Base-by-base conservation (phyloP, 2,113 vertebrate species). In the Laterallus jamaicensis region DNA sequence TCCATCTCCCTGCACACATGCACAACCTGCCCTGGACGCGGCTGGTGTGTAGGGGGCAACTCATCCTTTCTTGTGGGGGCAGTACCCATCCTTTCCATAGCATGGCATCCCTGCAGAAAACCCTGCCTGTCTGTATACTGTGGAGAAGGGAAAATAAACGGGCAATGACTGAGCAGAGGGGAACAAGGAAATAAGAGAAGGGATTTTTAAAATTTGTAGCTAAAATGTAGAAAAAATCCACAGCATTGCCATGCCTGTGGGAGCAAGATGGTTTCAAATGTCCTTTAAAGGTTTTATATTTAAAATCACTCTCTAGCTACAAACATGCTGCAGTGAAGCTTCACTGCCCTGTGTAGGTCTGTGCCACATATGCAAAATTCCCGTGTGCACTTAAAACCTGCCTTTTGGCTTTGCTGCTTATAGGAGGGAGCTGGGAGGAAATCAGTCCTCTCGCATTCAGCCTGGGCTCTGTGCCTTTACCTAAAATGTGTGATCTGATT, bases 401-500 rank as follows among this genome's bases (percentile, higher is more conserved):
- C 58, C 69, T 91, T 82, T 92, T 82, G 88, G 50, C 77, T 91
- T 93, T 85, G 58, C 66, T 74, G 71, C 71, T 81, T 93, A 88
- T 20, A 85, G 93, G 40, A 92, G 52, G 54, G 94, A 96, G 90
- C 31, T 76, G 62, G 68, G 95, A 96, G 91, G 89, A 91, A 92
- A 95, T 54, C 47, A 54, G 71, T 82, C 52, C 75, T 78, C 55
- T 75, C 28, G 0, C 75, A 35, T 32, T 60, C 76, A 85, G 79
- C 68, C 83, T 76, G 86, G 80, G 86, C 54, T 85, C 70, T 67
- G 82, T 86, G 90, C 88, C 83, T 96, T 98, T 97, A 99, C 99
- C 99, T 99, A 98, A 99, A 99, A 98, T 99, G 99, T 40, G 99
- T 99, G 89, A 99, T 99, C 97, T 99, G 99, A 97, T 99, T 99